These are phyloP conservation scores for Sciurus niger DNA, from an alignment of 2,113 vertebrate genomes.

Conservation along the genomic window DNA sequence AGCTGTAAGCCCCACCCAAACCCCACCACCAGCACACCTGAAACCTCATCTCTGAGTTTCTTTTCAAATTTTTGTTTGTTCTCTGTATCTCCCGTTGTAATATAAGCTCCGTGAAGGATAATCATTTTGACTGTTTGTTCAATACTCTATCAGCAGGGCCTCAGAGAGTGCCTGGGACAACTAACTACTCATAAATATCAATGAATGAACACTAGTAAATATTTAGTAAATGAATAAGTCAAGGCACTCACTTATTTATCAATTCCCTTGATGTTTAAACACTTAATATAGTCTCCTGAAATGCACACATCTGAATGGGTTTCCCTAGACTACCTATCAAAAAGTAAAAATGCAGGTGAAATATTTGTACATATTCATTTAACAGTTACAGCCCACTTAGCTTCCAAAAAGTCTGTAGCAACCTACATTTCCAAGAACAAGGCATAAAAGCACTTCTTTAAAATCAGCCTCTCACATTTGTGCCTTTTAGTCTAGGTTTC, in stretches of 20 bases:
- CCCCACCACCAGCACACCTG: background rate
- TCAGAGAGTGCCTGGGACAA: background rate
- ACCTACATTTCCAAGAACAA: background rate
- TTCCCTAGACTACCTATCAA: background rate
- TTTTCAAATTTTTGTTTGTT: background rate
- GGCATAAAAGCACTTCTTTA: background rate
- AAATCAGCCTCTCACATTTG: background rate
- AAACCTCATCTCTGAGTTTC: background rate
- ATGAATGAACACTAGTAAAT: background rate
- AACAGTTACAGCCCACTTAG: background rate
- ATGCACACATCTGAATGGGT: background rate
- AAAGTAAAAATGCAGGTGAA: background rate
- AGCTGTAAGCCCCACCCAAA: background rate
- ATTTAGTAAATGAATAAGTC: background rate
- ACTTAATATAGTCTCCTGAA: background rate
- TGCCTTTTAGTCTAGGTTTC: background rate
- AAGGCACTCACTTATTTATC: background rate
- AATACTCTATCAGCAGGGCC: background rate
- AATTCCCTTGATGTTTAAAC: background rate
- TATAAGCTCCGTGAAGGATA: background rate
- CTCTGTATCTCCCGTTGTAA: background rate
- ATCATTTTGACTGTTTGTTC: background rate
- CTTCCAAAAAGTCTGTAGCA: background rate
- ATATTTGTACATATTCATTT: conserved; percentile 19
- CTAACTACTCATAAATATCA: background rate